Base-by-base conservation (phyloP, 1,140 invertebrate genomes). In the Eumaeus atala region DNA sequence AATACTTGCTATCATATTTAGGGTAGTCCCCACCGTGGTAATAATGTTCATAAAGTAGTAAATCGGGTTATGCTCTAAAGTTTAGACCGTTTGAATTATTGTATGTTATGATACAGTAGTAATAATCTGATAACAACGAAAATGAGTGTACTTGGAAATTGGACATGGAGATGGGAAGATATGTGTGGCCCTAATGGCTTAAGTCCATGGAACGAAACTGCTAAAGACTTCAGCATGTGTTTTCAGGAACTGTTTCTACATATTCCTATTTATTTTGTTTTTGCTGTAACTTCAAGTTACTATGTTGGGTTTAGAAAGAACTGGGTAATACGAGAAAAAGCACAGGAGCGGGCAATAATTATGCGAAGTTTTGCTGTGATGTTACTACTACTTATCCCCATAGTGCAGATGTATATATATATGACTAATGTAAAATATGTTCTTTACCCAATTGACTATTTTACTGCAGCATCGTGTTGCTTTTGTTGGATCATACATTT, bases 401-500 rank as follows among this genome's bases (percentile, higher is more conserved):
- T 93, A 54, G 74, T 92, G 48, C 88, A 92, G 67, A 84, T 92
- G 33, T 92, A 93, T 67, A 86, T 89, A 63, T 89, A 90, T 67
- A 66, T 91, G 36, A 84, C 84, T 14, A 84, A 87, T 58, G 66
- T 63, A 44, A 59, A 83, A 33, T 72, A 75, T 58, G 68, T 88
- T 49, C 85, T 89, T 40, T 75, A 83, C 63, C 89, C 91, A 21
- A 89, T 92, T 53, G 92, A 95, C 82, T 92, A 93, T 73, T 90
- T 96, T 40, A 83, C 92, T 17, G 88, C 90, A 47, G 90, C 90
- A 44, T 87, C 93, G 21, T 89, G 94, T 74, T 91, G 90, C 65
- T 75, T 95, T 58, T 88, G 93, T 58, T 96, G 95, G 95, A 77
- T 94, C 21, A 87, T 95, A 11, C 95, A 97, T 86, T 90, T 93